Base-by-base conservation (phyloP, 2,113 vertebrate genomes). In the Planiliza haematocheilus region DNA sequence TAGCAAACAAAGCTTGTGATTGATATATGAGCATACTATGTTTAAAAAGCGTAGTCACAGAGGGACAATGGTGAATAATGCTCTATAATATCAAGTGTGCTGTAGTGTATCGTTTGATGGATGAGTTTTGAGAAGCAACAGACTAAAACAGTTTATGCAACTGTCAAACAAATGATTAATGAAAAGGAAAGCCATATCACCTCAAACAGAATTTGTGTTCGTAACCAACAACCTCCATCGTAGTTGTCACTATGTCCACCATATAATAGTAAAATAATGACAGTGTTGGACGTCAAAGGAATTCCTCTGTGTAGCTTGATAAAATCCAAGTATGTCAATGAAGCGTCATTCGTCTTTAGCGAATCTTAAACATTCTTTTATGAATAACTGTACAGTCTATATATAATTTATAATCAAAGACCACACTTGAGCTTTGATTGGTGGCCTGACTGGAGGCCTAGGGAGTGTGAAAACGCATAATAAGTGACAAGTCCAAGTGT, bases 41-140 rank as follows among this genome's bases (percentile, higher is more conserved):
- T 65, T 84, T 37, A 81, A 67, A 78, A 72, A 81, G 56, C 58
- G 64, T 50, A 63, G 20, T 52, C 48, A 69, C 59, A 51, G 72
- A 77, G 43, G 83, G 61, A 87, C 81, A 87, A 79, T 86, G 52
- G 78, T 82, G 87, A 86, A 86, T 83, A 89, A 85, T 79, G 71
- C 69, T n/a, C 66, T 69, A 50, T 86, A 72, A 81, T 72, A 86
- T 87, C 73, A 58, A 74, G 18, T 43, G 45, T 61, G 76, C 66
- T 55, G 59, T 71, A 48, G 63, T 70, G 61, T 49, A 13, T 59
- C 12, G 3, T 42, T 64, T 89, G 88, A 92, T 82, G 76, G 76
- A 90, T 89, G 86, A 76, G 24, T 88, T 79, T 85, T 69, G 84
- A 77, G 77, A 77, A 59, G 53, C 43, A 7, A 65, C 70, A 59